Percentiles rank a stretch among this genome's conserved stretches.
These are phyloP conservation scores for Homalodisca vitripennis DNA, from an alignment of 1,140 invertebrate genomes.

Conservation along the genomic window DNA sequence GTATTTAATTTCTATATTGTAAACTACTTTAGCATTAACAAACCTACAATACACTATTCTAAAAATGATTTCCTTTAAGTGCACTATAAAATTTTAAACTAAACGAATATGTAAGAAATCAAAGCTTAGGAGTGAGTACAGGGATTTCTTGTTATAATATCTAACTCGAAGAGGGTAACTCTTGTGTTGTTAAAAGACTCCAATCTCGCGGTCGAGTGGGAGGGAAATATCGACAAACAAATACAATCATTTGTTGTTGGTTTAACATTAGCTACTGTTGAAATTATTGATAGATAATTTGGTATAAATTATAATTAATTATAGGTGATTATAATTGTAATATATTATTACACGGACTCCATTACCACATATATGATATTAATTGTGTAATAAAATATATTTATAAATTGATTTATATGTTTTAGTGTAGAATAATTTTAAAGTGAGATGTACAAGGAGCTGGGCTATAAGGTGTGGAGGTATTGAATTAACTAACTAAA, in stretches of 20 bases:
- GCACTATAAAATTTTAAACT: neutral
- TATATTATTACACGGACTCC: constrained; percentile 24
- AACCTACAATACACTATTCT: constrained; percentile 22
- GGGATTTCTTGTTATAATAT: constrained; percentile 14
- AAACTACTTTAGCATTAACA: constrained; percentile 25
- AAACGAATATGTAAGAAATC: neutral
- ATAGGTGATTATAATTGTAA: constrained; percentile 22
- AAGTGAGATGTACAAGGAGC: too few species aligned
- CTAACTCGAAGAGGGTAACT: neutral
- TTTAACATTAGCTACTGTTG: constrained; percentile 26
- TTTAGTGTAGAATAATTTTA: constrained; percentile 16
- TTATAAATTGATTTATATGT: constrained; percentile 24
- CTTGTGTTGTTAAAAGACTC: neutral
- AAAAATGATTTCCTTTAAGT: constrained; percentile 6
- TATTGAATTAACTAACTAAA: too few species aligned
- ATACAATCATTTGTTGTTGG: constrained; percentile 31
- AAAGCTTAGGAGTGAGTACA: constrained; percentile 11
- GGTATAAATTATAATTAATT: constrained; percentile 25
- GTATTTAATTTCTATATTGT: constrained; percentile 21
- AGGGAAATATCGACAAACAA: neutral
- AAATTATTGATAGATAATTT: constrained; percentile 18
- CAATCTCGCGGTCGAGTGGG: neutral
- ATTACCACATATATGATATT: constrained; percentile 19
- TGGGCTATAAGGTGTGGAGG: too few species aligned
- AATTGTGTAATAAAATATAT: constrained; percentile 17